A percentile compares a stretch with the other conserved stretches of the same genome.
Evolutionary conservation across 30 jellyfish, hydroid and myxozoan genomes (phyloP).

Genomic region (Turritopsis dohrnii): DNA sequence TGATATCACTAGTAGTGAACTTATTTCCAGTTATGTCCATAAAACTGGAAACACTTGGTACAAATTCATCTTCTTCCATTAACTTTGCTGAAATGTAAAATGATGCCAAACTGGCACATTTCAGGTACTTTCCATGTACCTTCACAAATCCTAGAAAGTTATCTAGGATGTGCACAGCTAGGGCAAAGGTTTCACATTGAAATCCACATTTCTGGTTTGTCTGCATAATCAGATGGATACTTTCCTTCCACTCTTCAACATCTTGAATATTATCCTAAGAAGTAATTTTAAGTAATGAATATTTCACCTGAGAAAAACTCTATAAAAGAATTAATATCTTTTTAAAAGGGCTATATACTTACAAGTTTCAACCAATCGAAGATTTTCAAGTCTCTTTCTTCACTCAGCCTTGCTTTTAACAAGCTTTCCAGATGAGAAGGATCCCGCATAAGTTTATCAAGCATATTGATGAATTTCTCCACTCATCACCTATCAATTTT

Average conservation of each 20-base stretch:
- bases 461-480: slow-evolving; percentile 19
- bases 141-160: slow-evolving; percentile 37
- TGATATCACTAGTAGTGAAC: slow-evolving; percentile 26
- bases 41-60: slow-evolving; percentile 16
- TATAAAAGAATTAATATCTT: background rate
- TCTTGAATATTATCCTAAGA: slow-evolving; percentile 26
- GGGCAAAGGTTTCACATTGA: slow-evolving; percentile 37
- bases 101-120: slow-evolving; percentile 32
- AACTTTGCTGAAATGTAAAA: slow-evolving; percentile 26
- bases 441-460: slow-evolving; percentile 39
- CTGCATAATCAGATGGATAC: slow-evolving; percentile 10
- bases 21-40: slow-evolving; percentile 20
- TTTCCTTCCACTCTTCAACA: slow-evolving; percentile 41
- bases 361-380: slow-evolving; percentile 29
- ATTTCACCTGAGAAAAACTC: background rate
- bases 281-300: background rate
- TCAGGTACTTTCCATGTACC: slow-evolving; percentile 41
- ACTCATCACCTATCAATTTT: slow-evolving; percentile 4
- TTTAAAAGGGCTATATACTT: background rate
- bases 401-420: slow-evolving; percentile 14
- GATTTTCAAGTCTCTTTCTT: slow-evolving; percentile 30
- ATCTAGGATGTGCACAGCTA: slow-evolving; percentile 40
- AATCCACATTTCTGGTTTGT: slow-evolving; percentile 22
- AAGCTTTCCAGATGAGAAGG: slow-evolving; percentile 40
- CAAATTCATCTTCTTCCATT: slow-evolving; percentile 36